Conservation (phyloP, 2,797 vertebrate genomes). For the Microhierax caerulescens region DNA sequence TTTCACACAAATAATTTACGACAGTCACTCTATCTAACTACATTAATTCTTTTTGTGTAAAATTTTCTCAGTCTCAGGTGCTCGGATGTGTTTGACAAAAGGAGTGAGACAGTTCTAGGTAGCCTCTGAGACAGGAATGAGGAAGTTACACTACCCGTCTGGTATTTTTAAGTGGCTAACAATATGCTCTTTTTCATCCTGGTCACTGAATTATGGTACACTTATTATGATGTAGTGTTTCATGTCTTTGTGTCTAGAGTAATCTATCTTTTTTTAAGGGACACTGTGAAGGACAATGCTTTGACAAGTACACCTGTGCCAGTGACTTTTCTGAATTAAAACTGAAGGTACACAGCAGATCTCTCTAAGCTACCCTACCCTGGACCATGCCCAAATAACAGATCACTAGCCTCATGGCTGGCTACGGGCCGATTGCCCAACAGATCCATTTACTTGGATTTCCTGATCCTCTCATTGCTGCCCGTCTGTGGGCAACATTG, state of each 20-base stretch:
- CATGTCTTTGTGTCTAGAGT: not conserved
- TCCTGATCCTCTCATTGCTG: not conserved
- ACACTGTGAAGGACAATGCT: not conserved
- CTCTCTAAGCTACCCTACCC: not conserved
- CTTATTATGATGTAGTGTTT: not conserved
- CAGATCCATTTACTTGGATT: not conserved
- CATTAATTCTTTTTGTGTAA: not conserved
- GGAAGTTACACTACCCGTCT: not conserved
- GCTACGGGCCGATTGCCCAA: not conserved
- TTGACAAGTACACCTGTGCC: not conserved
- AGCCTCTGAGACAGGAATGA: not conserved
- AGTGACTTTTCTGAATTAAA: not conserved
- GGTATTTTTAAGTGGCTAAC: not conserved
- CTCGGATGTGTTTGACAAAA: not conserved
- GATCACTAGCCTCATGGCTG: not conserved
- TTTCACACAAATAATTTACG: not conserved
- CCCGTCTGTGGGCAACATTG: fast-evolving
- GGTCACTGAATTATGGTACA: not conserved
- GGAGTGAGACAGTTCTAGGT: not conserved
- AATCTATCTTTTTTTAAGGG: slow-evolving; percentile 5
- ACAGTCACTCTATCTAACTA: not conserved
- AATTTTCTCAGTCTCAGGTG: not conserved
- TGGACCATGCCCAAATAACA: not conserved
- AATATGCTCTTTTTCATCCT: not conserved
- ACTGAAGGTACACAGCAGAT: not conserved